A percentile compares a stretch with the other conserved stretches of the same genome.
Evolutionary conservation across 53 echinoderm and acorn worm species (phyloP).

Genomic region (Zoroaster sp.): DNA sequence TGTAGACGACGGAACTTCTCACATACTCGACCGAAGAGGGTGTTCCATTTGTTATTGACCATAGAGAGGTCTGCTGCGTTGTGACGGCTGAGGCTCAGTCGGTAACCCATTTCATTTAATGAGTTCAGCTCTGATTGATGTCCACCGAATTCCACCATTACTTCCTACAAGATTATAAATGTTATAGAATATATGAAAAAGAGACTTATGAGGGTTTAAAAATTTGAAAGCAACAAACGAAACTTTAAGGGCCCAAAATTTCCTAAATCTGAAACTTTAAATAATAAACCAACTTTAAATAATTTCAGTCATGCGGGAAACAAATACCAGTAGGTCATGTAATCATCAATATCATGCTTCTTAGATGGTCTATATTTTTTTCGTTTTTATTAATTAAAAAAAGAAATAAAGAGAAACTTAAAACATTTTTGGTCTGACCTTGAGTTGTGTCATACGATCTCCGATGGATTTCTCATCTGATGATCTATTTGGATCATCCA

Average conservation of each 20-base stretch:
- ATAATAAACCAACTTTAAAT: no score
- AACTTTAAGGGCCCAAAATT: no score
- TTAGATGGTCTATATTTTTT: no score
- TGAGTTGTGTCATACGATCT: slow-evolving; percentile 81
- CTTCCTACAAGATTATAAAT: slow-evolving; percentile 32
- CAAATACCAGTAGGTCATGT: no score
- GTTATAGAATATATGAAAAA: no score
- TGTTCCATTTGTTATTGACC: slow-evolving; percentile 84
- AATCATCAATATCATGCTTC: no score
- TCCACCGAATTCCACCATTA: slow-evolving; percentile 78
- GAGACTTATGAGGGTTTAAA: no score
- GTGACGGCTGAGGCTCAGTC: slow-evolving; percentile 78
- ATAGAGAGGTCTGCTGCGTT: slow-evolving; percentile 75
- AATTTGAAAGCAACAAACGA: not conserved
- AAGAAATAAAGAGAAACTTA: no score
- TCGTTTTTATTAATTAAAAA: no score
- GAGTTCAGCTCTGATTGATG: slow-evolving; percentile 81
- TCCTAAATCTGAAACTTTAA: no score
- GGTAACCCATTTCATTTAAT: slow-evolving; percentile 93
- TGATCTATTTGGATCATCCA: slow-evolving; percentile 78
- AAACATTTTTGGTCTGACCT: slow-evolving; percentile 61
- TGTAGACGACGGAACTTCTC: slow-evolving; percentile 97
- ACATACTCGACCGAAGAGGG: slow-evolving; percentile 73
- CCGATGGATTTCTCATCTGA: slow-evolving; percentile 87
- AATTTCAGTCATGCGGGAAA: no score